Percentiles rank a stretch among this genome's conserved stretches.
phyloP scores from a whole-genome alignment of 2,888 invertebrate species.

The Smittia sp. region DNA sequence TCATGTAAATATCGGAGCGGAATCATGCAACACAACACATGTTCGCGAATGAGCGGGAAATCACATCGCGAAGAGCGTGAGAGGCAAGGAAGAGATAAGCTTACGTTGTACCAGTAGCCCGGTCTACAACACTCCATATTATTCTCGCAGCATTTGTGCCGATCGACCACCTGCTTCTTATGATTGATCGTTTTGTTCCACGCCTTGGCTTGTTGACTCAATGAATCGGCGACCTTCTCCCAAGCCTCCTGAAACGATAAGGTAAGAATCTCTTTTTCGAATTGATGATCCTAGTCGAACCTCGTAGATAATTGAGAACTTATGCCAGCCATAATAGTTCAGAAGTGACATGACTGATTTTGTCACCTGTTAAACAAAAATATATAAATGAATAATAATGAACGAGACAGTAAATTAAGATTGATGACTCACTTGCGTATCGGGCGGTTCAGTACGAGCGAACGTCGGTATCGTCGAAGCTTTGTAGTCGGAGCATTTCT shows the following conservation, averaged over 20 bases:
- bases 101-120: conserved; percentile 78
- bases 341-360: conserved; percentile 91
- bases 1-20: neutral
- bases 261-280: too few species aligned
- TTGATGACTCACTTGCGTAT: conserved; percentile 69
- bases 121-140: conserved; percentile 72
- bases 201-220: conserved; percentile 71
- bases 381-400: neutral
- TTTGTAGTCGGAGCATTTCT: conserved; percentile 93
- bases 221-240: conserved; percentile 76
- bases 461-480: conserved; percentile 87
- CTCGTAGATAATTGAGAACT: conserved; percentile 86
- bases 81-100: neutral
- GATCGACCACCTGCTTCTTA: conserved; percentile 66
- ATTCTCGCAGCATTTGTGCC: conserved; percentile 74
- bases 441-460: conserved; percentile 90
- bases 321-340: conserved; percentile 88
- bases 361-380: conserved; percentile 65
- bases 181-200: conserved; percentile 83
- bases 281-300: too few species aligned
- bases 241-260: too few species aligned
- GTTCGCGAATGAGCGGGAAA: conserved; percentile 24
- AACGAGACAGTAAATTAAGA: neutral
- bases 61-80: conserved; percentile 22
- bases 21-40: neutral